Base-by-base conservation (phyloP, 2,888 invertebrate species). In the Metellina segmentata region DNA sequence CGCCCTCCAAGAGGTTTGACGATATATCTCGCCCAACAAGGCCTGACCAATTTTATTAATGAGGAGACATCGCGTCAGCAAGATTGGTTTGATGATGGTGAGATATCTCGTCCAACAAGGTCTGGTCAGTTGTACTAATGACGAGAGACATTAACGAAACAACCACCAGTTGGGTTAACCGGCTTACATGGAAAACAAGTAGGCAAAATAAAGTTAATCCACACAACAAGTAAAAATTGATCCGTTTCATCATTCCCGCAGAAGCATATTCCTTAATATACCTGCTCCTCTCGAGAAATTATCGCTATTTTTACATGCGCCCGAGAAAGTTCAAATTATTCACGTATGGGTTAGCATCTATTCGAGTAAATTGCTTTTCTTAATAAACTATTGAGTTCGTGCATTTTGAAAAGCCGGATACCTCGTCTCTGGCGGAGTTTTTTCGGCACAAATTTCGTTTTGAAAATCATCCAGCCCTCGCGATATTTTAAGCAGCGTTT, bases 301-400 rank as follows among this genome's bases (percentile, higher is more conserved):
- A 74, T 74, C 61, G 52, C 16, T 34, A n/a, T 75, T 77, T n/a
- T 77, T 49, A 85, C 48, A 13, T 85, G 34, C 20, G 11, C 11
- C 48, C n/a, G 48, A 19, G 75, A 75, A 77, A 61, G 61, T 75
- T 85, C 61, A 77, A 85, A 85, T 85, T 77, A 85, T 85, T 75
- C 49, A 77, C 75, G 61, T 48, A 34, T 61, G 75, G 48, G 48
- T 77, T 75, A 48, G 71, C 74, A 8, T 77, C n/a, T 61, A 75
- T 61, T 75, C 61, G 19, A 75, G 75, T 69, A 77, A 85, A 75
- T 77, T 85, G 75, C 75, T 75, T 85, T 85, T 77, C 85, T 69
- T 77, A 77, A 85, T 85, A 77, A 77, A 69, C 69, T 75, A 77
- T 77, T 85, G 75, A 85, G 19, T 34, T 48, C 9, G n/a, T 13